Base-by-base conservation (phyloP, 2,797 vertebrate species). In the Periparus ater region DNA sequence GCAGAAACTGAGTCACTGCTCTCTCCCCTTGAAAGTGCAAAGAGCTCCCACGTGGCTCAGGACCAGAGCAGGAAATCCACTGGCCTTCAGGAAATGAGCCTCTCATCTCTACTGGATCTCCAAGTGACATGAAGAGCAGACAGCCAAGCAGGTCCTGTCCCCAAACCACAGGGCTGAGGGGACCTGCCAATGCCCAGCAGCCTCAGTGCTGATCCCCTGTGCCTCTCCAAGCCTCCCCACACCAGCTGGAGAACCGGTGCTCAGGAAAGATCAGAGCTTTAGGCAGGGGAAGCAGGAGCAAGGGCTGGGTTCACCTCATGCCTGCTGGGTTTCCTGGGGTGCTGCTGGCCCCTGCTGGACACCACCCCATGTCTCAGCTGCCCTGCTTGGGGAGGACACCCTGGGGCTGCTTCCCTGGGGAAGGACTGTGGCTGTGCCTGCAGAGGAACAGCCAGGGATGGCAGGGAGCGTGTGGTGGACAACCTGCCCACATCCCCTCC, bases 171-270 rank as follows among this genome's bases (percentile, higher is more conserved):
- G 40, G 62, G 60, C 68, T 74, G 62, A 71, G 80, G 67, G 44
- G 25, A 61, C 38, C 66, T 79, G 53, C 27, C 78, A 80, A 12
- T 17, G 58, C 73, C 67, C 88, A 72, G 81, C 80, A 91, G 76
- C 32, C 84, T 66, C 71, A 25, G 58, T 21, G 54, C 71, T 61
- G 50, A 72, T 17, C 76, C 91, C 71, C 48, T 34, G 13, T 93
- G 92, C 85, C 95, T 83, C 89, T 92, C 87, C 85, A 89, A 92
- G 66, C 63, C 89, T 93, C 75, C 89, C 82, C 73, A 91, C 89
- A 96, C 85, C 87, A 85, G 87, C 74, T 88, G 73, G 94, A 96
- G 91, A 96, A 88, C 91, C 6, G 4, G 91, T 92, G 78, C 78
- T 83, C 58, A 42, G 93, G 92, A 88, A 89, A 85, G 78, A 74